Base-by-base conservation (phyloP, 1,140 invertebrate genomes). In the Bactericera cockerelli region DNA sequence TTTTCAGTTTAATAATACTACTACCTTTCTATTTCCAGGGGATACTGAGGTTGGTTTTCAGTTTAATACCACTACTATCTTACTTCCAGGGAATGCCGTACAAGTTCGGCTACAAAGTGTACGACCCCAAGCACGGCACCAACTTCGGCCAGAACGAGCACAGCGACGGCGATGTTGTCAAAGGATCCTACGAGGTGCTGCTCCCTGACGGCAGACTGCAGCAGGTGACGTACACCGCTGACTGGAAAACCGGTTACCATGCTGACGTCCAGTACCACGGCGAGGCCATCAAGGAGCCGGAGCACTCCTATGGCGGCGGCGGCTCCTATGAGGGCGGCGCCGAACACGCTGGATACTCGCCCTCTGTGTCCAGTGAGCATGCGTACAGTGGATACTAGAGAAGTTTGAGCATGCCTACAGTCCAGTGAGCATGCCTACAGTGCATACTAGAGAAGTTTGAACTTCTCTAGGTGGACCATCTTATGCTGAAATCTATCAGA, bases 191-290 rank as follows among this genome's bases (percentile, higher is more conserved):
- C 71, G 72, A 80, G 59, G 84, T 87, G 25, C 76, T 79, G 62
- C 73, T 87, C 59, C 84, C 85, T 0, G 84, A 87, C 67, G 84
- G 84, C 14, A 74, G 86, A 33, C 80, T 78, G n/a, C 77, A 79
- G 63, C 75, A 77, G 64, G 84, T 87, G 13, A 82, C 80, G 2
- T 88, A 88, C 69, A 83, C 81, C 42, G 85, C 86, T 0, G 85
- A 87, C 65, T 84, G 83, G 79, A 77, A 81, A 66, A 83, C 79
- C 6, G 85, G 85, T 8, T 87, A 83, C 71, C 83, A 86, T 67
- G 84, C 84, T n/a, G 81, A 86, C 60, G 84, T 87, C 1, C 77
- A 80, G 61, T 88, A 87, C 66, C 82, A 85, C 65, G 84, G 83
- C 2, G 78, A 81, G 61, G 80, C 82, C 0, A 75, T 16, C n/a